These are phyloP conservation scores for Myrmecobius fasciatus DNA, from an alignment of 2,113 vertebrate species.

Conservation along the genomic window DNA sequence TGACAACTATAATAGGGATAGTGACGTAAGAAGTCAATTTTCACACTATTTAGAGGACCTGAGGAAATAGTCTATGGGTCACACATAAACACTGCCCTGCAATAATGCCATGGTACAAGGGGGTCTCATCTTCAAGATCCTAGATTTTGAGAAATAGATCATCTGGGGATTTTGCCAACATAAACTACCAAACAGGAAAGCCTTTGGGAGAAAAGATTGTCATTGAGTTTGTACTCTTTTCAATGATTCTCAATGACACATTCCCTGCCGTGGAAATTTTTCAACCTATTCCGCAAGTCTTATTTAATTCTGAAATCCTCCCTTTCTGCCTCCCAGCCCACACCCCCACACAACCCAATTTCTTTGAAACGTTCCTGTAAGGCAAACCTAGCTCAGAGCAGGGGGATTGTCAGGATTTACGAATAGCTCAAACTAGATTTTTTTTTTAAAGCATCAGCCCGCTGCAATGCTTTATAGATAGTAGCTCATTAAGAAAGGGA, in stretches of 20 bases:
- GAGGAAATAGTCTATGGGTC: not conserved
- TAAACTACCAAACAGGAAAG: not conserved
- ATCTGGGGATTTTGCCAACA: not conserved
- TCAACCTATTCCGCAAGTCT: slow-evolving; percentile 30
- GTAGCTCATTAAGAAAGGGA: slow-evolving; percentile 76
- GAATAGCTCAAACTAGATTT: slow-evolving; percentile 30
- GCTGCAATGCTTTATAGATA: slow-evolving; percentile 66
- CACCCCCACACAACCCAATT: slow-evolving; percentile 27
- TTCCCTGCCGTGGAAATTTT: not conserved
- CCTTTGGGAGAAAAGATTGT: not conserved
- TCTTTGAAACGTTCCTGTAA: slow-evolving; percentile 42
- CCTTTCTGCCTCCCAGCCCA: slow-evolving; percentile 17
- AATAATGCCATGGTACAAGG: not conserved
- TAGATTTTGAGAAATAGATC: not conserved
- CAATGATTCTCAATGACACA: slow-evolving; percentile 34
- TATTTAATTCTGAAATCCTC: slow-evolving; percentile 43
- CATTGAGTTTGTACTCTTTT: not conserved
- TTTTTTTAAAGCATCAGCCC: slow-evolving; percentile 33
- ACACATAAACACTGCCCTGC: not conserved
- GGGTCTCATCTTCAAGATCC: not conserved
- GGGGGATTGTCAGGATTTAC: slow-evolving; percentile 29
- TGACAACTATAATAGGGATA: not conserved
- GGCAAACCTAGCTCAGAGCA: slow-evolving; percentile 16
- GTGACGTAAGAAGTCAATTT: not conserved
- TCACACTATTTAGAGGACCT: not conserved